Conservation (phyloP, 2,888 invertebrate species). For the Nephrotoma flavescens region DNA sequence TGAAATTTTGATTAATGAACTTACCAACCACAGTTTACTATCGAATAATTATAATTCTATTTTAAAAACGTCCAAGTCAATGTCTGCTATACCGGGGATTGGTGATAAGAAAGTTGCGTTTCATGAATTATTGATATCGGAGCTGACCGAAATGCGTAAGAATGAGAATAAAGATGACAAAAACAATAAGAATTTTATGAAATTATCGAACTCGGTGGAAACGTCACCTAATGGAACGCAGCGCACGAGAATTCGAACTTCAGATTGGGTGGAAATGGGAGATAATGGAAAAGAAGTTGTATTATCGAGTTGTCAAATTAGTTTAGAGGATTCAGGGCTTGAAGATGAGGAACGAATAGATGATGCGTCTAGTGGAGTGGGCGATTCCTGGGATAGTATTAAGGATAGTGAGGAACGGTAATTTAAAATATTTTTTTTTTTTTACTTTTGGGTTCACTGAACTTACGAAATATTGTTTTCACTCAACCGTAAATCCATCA, state of each 20-base stretch:
- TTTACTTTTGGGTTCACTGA: not conserved
- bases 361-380: constrained; percentile 30
- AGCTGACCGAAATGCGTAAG: constrained; percentile 48
- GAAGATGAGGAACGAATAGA: constrained; percentile 30
- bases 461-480: not conserved
- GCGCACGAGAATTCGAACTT: constrained; percentile 30
- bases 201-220: constrained; percentile 15
- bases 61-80: constrained; percentile 15
- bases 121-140: constrained; percentile 56
- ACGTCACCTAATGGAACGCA: constrained; percentile 31
- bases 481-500: not conserved
- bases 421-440: constrained; percentile 5
- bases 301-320: constrained; percentile 41
- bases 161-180: constrained; percentile 4
- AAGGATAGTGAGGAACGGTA: constrained; percentile 25
- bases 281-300: constrained; percentile 39
- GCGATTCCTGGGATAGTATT: constrained; percentile 33
- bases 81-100: constrained; percentile 13
- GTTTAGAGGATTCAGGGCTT: constrained; percentile 36
- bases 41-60: not conserved
- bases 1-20: constrained; percentile 7
- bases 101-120: constrained; percentile 29
- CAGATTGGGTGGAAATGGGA: constrained; percentile 41
- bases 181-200: not conserved
- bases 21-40: not conserved